phyloP scores from a whole-genome alignment of 2,113 vertebrate genomes.

The Stercorarius parasiticus region DNA sequence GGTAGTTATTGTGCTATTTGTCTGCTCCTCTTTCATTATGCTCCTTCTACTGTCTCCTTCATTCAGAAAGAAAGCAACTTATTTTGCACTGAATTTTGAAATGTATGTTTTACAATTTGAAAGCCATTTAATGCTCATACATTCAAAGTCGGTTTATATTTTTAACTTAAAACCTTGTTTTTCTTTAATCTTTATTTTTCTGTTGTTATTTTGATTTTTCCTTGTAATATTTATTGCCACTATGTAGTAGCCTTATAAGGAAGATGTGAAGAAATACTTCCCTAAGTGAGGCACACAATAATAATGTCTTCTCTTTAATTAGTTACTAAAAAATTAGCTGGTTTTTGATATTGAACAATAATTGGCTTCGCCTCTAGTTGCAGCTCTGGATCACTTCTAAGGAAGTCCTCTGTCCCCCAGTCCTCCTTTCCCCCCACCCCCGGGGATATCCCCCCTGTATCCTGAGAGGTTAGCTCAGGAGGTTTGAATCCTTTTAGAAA shows the following conservation, averaged over 20 bases:
- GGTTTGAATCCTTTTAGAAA: neutral
- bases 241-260: neutral
- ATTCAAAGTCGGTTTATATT: neutral
- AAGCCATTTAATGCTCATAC: neutral
- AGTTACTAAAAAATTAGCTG: neutral
- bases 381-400: neutral
- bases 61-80: neutral
- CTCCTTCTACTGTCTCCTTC: neutral
- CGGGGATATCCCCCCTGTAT: neutral
- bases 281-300: neutral
- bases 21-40: neutral
- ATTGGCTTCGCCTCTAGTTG: neutral
- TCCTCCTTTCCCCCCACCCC: rapidly evolving
- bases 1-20: neutral
- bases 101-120: neutral
- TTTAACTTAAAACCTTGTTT: neutral
- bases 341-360: neutral
- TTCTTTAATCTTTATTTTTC: neutral
- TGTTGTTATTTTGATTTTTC: neutral
- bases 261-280: neutral
- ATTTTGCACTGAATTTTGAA: neutral
- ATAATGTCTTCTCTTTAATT: neutral
- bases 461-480: neutral
- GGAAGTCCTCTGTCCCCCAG: neutral
- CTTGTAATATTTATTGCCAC: neutral